Percentiles rank a stretch among this genome's conserved stretches.
Evolutionary conservation across 2,113 vertebrate genomes (phyloP).

Genomic region (Herpailurus yagouaroundi): DNA sequence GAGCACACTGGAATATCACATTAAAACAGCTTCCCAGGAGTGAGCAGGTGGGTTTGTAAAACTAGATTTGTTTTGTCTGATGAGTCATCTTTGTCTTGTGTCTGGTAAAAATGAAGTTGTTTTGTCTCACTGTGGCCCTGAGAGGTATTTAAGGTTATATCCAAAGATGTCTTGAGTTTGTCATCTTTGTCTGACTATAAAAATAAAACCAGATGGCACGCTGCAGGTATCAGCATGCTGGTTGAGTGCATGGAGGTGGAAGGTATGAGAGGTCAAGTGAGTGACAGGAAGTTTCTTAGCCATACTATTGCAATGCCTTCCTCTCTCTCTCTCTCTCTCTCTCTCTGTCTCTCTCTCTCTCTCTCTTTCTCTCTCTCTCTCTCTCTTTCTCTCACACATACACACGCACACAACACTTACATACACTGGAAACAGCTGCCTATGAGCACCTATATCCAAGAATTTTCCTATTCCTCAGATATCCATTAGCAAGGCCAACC

Average conservation of each 20-base stretch:
- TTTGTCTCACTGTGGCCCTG: conserved; percentile 74
- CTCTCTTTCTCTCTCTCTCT: background rate
- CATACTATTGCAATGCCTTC: background rate
- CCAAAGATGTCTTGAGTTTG: conserved; percentile 60
- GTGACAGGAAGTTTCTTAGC: background rate
- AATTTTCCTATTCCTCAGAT: background rate
- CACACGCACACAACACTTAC: background rate
- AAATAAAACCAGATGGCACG: conserved; percentile 62
- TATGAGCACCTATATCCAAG: background rate
- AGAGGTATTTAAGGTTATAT: conserved; percentile 67
- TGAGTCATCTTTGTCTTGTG: conserved; percentile 75
- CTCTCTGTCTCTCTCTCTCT: background rate
- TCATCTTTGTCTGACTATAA: conserved; percentile 65
- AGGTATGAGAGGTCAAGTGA: background rate
- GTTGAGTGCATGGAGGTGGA: background rate
- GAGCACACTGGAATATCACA: background rate
- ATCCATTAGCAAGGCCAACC: background rate
- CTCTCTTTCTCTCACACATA: background rate
- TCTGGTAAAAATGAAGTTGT: conserved; percentile 74
- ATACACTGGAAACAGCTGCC: background rate
- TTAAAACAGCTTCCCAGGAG: background rate
- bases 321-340: background rate
- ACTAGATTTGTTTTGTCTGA: conserved; percentile 71
- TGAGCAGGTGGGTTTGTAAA: conserved; percentile 50
- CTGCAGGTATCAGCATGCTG: background rate